Conservation (phyloP, 1,140 invertebrate genomes). For the Formica selysi region DNA sequence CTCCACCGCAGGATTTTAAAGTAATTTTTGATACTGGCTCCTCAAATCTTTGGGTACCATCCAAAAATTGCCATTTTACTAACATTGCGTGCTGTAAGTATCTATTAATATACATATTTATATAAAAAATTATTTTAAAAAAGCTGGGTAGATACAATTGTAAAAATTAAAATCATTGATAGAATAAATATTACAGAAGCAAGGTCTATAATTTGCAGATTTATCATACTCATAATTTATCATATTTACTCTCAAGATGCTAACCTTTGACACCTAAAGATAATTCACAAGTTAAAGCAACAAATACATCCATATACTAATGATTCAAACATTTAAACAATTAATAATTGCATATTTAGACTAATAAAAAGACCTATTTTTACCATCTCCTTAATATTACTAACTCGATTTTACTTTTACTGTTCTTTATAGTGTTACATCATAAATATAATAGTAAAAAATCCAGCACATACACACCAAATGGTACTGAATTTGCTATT, state of each 20-base stretch:
- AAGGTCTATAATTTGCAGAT: background rate
- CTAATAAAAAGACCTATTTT: background rate
- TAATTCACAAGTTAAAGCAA: constrained; percentile 1
- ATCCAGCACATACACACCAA: constrained; percentile 93
- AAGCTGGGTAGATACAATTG: no score
- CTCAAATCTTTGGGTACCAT: constrained; percentile 99
- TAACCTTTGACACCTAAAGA: constrained; percentile 15
- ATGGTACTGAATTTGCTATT: constrained; percentile 97
- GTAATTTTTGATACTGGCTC: constrained; percentile 99
- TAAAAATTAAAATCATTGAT: no score
- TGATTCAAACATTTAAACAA: background rate
- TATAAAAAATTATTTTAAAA: background rate
- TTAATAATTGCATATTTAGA: constrained; percentile 34
- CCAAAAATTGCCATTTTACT: constrained; percentile 96
- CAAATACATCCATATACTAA: constrained; percentile 1
- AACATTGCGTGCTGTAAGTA: constrained; percentile 98
- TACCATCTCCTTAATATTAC: background rate
- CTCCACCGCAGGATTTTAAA: constrained; percentile 96
- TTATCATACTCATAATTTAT: background rate
- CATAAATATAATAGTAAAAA: constrained; percentile 97
- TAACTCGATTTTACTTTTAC: background rate
- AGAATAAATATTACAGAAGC: no score
- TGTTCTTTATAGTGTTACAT: constrained; percentile 91
- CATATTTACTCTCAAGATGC: background rate
- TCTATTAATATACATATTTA: background rate